Conservation (phyloP, 2,797 vertebrate genomes). For the Gephyroberyx darwinii region DNA sequence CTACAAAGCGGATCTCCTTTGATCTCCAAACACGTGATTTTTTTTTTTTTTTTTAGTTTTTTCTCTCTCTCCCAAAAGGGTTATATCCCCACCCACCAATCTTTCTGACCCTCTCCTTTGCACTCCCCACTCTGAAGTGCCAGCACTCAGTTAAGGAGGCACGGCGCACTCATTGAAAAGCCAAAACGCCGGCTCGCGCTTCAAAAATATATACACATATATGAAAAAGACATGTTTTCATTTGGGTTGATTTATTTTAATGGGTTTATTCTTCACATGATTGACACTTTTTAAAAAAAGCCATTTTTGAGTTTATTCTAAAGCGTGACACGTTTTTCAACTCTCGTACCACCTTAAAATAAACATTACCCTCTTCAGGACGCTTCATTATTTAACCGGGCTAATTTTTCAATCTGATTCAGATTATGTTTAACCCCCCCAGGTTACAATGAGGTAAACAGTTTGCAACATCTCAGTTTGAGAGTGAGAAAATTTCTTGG, state of each 20-base stretch:
- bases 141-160: constrained; percentile 82
- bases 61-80: constrained; percentile 73
- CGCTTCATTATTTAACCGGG: constrained; percentile 61
- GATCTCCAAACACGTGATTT: constrained; percentile 87
- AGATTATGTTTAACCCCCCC: constrained; percentile 29
- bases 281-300: neutral
- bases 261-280: neutral
- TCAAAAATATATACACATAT: neutral
- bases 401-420: constrained; percentile 65
- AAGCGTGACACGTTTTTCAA: constrained; percentile 14
- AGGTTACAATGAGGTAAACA: neutral
- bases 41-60: constrained; percentile 45
- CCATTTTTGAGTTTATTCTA: neutral
- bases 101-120: constrained; percentile 77
- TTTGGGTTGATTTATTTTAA: neutral
- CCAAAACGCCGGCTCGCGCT: constrained; percentile 7
- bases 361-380: constrained; percentile 69
- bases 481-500: neutral
- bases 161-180: constrained; percentile 15
- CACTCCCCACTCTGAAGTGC: constrained; percentile 74
- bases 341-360: constrained; percentile 78
- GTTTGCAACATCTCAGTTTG: neutral
- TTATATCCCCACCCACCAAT: constrained; percentile 83
- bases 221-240: neutral
- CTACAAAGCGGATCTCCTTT: constrained; percentile 86